Evolutionary conservation across 1,140 invertebrate species (phyloP), one percentile per base, ranked within the genome.

Genomic region (Caenorhabditis latens): DNA sequence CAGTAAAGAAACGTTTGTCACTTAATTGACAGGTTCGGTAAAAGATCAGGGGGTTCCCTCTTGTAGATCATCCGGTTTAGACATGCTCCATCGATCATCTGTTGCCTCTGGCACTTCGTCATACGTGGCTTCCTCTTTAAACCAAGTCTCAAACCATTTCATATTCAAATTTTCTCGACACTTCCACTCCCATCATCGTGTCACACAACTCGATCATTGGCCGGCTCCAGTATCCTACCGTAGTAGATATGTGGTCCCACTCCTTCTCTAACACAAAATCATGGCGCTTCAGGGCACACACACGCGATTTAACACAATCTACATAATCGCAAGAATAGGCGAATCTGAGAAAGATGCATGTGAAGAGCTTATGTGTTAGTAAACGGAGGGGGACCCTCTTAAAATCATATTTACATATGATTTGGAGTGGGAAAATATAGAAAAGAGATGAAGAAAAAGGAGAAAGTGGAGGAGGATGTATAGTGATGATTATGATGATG

Each of bases 401-500:
- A 79, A 79, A 79, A 79, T 79, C 46, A 79, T 79, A 79, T 79
- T 79, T 79, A 79, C 71, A 79, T 79, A 32, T 79, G 71, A 79
- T 79, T 79, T 79, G 71, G 71, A 79, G 71, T 79, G 71, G 71
- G 71, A 79, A 79, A 79, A 79, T 79, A 79, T 53, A 79, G 71
- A 79, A 79, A 46, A 71, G 16, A 71, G 67, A 46, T 5, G n/a
- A 65, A 19, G 57, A 65, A 65, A 4, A 65, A 13, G 24, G 9
- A 48, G 71, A 79, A 79, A 79, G 71, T 79, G 46, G 71, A 79
- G 71, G 71, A 79, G 71, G 71, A 79, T 79, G 71, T 79, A 79
- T 79, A 79, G 71, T 79, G 71, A 79, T 79, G 71, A 79, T 79
- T 79, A 79, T 79, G 71, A 79, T 79, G 71, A 79, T 79, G 71